Evolutionary conservation across 2,113 vertebrate genomes (phyloP), one percentile per base, ranked within the genome.

Genomic region (Genyomyrus donnyi): DNA sequence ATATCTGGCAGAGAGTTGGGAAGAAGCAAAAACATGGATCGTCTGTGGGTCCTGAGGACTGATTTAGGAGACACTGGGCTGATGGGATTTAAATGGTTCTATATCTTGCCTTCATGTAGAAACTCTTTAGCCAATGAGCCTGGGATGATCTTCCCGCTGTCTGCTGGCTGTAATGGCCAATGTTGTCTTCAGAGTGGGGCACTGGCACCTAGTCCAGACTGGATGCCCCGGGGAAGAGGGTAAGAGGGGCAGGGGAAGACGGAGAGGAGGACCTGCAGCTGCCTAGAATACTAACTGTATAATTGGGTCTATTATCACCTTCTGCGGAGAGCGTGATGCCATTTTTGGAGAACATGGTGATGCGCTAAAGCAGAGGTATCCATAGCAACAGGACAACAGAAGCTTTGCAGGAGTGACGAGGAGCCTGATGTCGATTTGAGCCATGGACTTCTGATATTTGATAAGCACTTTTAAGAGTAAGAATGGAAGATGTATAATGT

Each of bases 371-470:
- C 85, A 35, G 58, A 87, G 90, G 94, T 94, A 92, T 92, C 94
- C 93, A 95, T 95, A 92, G 95, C 90, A 93, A 96, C 95, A 46
- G 21, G 0, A 90, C 92, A 91, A 93, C 50, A 52, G 52, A 89
- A 89, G 91, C 92, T 94, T 92, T 92, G 92, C 93, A 92, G 92
- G 92, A 89, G 62, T 11, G 1, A 70, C 42, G 84, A 89, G 84
- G 90, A 87, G 88, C 87, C 17, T 66, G 87, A 88, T 86, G 91
- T 90, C 46, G 50, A 88, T 87, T 92, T 90, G 93, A 91, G 91
- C 85, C 85, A 35, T 24, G 27, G 50, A n/a, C 31, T 39, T 27
- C 49, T 48, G 21, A 13, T 48, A 19, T 21, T 49, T 0, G n/a
- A 46, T n/a, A n/a, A 49, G 84, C 17, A 19, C 10, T 19, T 85